Evolutionary conservation across 1,140 invertebrate species (phyloP).

Genomic region (Brachionus manjavacas): DNA sequence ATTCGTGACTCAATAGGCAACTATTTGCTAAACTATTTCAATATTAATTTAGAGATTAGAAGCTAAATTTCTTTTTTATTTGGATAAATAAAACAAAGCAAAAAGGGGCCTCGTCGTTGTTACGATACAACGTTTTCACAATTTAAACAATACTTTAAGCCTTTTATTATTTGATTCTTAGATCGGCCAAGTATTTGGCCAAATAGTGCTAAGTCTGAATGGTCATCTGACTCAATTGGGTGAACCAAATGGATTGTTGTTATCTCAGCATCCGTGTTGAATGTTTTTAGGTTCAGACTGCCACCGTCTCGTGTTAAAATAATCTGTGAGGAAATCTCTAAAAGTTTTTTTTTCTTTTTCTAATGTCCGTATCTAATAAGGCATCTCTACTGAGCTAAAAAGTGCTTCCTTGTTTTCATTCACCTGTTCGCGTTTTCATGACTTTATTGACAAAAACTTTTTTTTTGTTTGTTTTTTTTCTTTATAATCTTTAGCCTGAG

Average conservation of each 20-base stretch:
- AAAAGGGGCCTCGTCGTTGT: background rate
- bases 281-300: too few species aligned
- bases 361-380: background rate
- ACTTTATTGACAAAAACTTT: background rate
- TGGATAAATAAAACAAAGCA: background rate
- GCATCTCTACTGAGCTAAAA: background rate
- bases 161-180: background rate
- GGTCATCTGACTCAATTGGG: background rate
- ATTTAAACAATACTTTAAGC: background rate
- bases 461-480: too few species aligned
- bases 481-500: too few species aligned
- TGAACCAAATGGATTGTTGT: too few species aligned
- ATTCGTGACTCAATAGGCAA: background rate
- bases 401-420: background rate
- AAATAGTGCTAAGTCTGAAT: background rate
- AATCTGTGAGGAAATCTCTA: background rate
- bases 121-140: background rate
- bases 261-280: too few species aligned
- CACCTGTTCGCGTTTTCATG: background rate
- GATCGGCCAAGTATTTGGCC: background rate
- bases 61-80: background rate
- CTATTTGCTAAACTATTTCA: conserved; percentile 18
- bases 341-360: background rate
- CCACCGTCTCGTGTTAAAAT: background rate
- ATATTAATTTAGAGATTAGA: conserved; percentile 34